These are phyloP conservation scores for Atherinomorus stipes DNA, from an alignment of 2,113 vertebrate species.

Conservation along the genomic window DNA sequence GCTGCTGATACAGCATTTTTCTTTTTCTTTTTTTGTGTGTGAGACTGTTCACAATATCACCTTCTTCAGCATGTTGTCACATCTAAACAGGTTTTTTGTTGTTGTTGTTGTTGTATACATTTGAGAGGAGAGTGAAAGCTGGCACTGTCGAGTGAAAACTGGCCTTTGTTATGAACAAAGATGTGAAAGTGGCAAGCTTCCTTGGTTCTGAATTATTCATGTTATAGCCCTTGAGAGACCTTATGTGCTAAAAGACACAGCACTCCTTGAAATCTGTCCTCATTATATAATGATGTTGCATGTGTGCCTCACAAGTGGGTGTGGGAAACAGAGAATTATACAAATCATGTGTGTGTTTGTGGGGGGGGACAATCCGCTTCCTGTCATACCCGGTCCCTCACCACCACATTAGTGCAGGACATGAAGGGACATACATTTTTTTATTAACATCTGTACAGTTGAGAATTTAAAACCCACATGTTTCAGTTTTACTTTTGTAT, in stretches of 20 bases:
- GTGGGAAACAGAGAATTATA: conserved; percentile 10
- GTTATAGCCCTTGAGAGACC: not conserved
- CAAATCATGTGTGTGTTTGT: conserved; percentile 45
- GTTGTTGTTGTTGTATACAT: conserved; percentile 37
- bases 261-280: conserved; percentile 38
- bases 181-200: not conserved
- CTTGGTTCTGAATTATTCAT: conserved; percentile 21
- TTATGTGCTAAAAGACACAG: conserved; percentile 1
- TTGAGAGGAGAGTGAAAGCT: conserved; percentile 33
- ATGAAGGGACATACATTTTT: not conserved
- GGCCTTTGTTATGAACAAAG: not conserved
- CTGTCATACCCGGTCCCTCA: conserved; percentile 24
- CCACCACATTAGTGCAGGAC: conserved; percentile 13
- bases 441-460: not conserved
- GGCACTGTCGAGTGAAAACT: not conserved
- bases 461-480: not conserved
- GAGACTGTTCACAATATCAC: not conserved
- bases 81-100: conserved; percentile 51
- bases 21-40: no score
- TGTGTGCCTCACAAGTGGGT: conserved; percentile 19
- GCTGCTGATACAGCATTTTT: conserved; percentile 46
- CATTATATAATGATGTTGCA: conserved; percentile 46
- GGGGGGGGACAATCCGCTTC: conserved; percentile 34
- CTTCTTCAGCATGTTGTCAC: conserved; percentile 14
- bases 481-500: not conserved